These are phyloP conservation scores for Mimachlamys varia DNA, from an alignment of 2,888 invertebrate genomes.

Conservation along the genomic window DNA sequence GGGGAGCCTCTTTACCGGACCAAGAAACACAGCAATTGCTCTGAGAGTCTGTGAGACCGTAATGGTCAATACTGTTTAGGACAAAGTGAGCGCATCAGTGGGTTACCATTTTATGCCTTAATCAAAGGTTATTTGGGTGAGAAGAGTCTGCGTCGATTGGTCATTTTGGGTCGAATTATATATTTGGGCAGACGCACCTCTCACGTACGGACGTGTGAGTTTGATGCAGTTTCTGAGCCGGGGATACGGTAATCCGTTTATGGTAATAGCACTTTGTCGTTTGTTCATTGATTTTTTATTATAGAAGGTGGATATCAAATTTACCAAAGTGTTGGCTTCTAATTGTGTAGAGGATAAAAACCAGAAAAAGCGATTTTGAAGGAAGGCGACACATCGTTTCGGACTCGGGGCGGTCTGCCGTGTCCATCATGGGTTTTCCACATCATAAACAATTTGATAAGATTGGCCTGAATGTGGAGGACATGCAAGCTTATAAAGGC, in stretches of 20 bases:
- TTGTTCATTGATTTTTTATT: slow-evolving; percentile 26
- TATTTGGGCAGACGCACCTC: slow-evolving; percentile 31
- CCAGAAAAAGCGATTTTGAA: slow-evolving; percentile 16
- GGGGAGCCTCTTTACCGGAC: background rate
- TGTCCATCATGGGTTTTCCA: background rate
- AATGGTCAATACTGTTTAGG: background rate
- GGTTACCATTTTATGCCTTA: slow-evolving; percentile 21
- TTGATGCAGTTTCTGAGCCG: slow-evolving; percentile 7
- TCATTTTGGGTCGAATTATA: slow-evolving; percentile 21
- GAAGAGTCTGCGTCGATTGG: slow-evolving; percentile 1
- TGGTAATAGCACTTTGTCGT: slow-evolving; percentile 26
- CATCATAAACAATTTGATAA: slow-evolving; percentile 18
- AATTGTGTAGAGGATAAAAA: slow-evolving; percentile 27
- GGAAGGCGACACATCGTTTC: background rate
- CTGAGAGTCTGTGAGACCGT: background rate
- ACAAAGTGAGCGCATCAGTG: slow-evolving; percentile 29
- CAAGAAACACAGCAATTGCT: background rate
- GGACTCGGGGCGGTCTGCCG: background rate
- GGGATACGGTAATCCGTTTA: slow-evolving; percentile 1
- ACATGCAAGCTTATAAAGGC: background rate
- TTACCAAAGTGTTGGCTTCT: slow-evolving; percentile 34
- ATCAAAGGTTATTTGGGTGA: slow-evolving; percentile 31
- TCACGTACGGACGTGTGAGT: background rate
- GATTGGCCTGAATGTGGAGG: slow-evolving; percentile 17
- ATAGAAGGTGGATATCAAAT: slow-evolving; percentile 31